Conservation (phyloP, 2,113 vertebrate genomes). For the Dromiciops gliroides region DNA sequence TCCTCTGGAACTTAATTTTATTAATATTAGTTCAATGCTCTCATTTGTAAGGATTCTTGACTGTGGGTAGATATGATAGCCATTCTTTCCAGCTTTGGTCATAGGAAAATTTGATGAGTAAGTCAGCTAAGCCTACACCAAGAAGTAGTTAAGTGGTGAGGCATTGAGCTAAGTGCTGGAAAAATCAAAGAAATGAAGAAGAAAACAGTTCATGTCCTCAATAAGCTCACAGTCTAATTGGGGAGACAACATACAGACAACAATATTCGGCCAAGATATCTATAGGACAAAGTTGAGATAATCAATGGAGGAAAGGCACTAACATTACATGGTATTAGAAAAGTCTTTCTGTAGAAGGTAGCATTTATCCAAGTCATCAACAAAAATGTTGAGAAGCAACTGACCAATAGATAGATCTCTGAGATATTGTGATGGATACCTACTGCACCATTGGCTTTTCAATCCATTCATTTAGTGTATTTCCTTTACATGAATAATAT, state of each 20-base stretch:
- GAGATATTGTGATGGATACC: too few species aligned
- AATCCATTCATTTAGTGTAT: neutral
- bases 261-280: neutral
- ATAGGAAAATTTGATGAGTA: neutral
- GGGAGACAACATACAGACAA: neutral
- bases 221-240: neutral
- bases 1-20: neutral
- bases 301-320: neutral
- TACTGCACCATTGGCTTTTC: neutral
- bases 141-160: neutral
- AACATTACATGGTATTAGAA: neutral
- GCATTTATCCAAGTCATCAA: neutral
- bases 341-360: neutral
- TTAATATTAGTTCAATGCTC: neutral
- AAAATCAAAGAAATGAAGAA: neutral
- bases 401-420: too few species aligned
- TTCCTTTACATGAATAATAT: neutral
- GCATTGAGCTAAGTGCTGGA: neutral
- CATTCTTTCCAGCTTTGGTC: neutral
- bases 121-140: neutral
- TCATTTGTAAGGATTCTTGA: neutral
- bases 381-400: neutral
- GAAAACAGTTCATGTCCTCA: neutral
- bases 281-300: neutral
- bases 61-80: neutral